A percentile compares a stretch with the other conserved stretches of the same genome.
Evolutionary conservation across 1,140 invertebrate genomes (phyloP).

Genomic region (Triops longicaudatus): DNA sequence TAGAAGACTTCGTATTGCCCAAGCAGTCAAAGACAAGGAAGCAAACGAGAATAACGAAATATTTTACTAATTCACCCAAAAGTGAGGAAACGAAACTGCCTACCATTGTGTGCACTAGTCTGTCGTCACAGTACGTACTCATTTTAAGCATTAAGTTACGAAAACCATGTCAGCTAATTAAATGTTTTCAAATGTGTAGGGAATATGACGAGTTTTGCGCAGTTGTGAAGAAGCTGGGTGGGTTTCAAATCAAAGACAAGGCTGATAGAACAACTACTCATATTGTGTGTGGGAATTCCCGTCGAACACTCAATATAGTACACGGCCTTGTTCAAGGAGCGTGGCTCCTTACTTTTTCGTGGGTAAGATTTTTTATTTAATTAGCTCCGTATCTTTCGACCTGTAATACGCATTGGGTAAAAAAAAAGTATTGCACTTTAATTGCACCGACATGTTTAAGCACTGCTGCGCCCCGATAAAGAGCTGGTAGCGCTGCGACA

Average conservation of each 20-base stretch:
- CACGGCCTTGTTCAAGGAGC: constrained; percentile 46
- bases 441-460: too few species aligned
- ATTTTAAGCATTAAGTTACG: not conserved
- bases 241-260: constrained; percentile 42
- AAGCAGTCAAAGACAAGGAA: not conserved
- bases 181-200: constrained; percentile 30
- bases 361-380: constrained; percentile 39
- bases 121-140: constrained; percentile 32
- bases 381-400: constrained; percentile 19
- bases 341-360: constrained; percentile 47
- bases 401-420: not conserved
- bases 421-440: too few species aligned
- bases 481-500: too few species aligned
- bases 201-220: constrained; percentile 30
- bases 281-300: constrained; percentile 43
- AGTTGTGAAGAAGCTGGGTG: constrained; percentile 42
- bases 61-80: not conserved
- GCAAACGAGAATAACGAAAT: not conserved
- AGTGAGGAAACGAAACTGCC: not conserved
- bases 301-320: constrained; percentile 47
- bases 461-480: too few species aligned
- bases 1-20: not conserved
- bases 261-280: constrained; percentile 44
- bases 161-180: not conserved
- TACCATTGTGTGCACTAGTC: constrained; percentile 34